phyloP scores from a whole-genome alignment of 2,113 vertebrate species.

The Riparia riparia region DNA sequence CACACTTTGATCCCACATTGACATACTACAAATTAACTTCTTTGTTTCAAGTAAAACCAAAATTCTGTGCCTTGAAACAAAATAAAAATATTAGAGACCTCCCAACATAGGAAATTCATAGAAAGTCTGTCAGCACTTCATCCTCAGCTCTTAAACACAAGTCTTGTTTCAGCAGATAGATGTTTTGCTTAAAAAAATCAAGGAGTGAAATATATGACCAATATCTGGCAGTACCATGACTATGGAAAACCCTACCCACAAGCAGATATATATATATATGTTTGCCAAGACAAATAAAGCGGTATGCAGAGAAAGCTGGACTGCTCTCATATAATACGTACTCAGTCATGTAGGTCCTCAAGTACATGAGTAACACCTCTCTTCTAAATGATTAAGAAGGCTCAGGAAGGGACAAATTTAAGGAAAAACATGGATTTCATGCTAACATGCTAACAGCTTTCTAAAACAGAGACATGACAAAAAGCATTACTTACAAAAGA shows the following conservation, averaged over 20 bases:
- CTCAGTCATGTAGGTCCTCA: not conserved
- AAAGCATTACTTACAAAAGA: not conserved
- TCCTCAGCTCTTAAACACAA: not conserved
- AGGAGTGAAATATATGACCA: not conserved
- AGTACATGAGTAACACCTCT: not conserved
- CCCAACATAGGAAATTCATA: not conserved
- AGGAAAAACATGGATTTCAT: not conserved
- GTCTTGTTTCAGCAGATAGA: not conserved
- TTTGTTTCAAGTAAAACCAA: not conserved
- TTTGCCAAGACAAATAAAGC: conserved; percentile 51
- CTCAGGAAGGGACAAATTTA: not conserved
- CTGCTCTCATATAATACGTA: not conserved
- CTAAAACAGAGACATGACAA: not conserved
- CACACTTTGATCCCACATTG: not conserved
- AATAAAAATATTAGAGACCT: not conserved
- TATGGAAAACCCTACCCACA: conserved; percentile 1
- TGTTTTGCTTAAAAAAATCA: not conserved
- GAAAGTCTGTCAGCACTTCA: not conserved
- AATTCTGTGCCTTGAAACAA: not conserved
- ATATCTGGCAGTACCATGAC: not conserved
- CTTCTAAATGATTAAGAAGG: not conserved
- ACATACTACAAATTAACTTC: not conserved
- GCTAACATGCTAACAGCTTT: not conserved
- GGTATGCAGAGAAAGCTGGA: not conserved
- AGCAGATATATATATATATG: not conserved